These are phyloP conservation scores for Staurois parvus DNA, from an alignment of 2,797 vertebrate genomes.

Conservation along the genomic window DNA sequence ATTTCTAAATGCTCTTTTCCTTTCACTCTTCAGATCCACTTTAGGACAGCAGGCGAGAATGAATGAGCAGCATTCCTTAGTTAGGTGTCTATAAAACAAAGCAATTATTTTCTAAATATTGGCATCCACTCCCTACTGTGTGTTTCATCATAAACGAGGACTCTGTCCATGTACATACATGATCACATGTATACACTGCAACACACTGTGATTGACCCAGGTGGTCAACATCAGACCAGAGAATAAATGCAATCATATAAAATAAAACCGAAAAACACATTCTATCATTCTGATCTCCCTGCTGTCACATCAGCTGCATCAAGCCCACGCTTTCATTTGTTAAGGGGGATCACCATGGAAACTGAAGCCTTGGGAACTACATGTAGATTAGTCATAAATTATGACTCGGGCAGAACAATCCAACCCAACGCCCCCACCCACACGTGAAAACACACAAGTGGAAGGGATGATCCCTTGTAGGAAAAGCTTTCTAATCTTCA, in stretches of 20 bases:
- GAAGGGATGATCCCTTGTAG: slow-evolving; percentile 20
- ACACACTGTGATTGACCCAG: neutral
- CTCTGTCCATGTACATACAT: neutral
- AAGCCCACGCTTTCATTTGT: slow-evolving; percentile 59
- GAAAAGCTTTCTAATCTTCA: slow-evolving; percentile 40
- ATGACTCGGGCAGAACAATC: slow-evolving; percentile 31
- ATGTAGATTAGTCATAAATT: slow-evolving; percentile 56
- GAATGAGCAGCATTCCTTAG: neutral
- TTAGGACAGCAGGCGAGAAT: neutral
- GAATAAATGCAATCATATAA: neutral
- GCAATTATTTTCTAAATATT: neutral
- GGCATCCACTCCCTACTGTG: neutral
- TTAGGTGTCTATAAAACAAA: neutral
- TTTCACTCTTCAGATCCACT: neutral
- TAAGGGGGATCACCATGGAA: slow-evolving; percentile 57
- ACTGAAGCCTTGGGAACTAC: slow-evolving; percentile 58
- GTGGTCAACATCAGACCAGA: neutral
- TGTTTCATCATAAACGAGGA: neutral
- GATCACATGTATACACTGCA: neutral
- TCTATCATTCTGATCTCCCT: slow-evolving; percentile 23
- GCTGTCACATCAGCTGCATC: slow-evolving; percentile 51
- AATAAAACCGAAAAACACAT: neutral
- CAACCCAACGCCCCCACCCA: slow-evolving; percentile 28
- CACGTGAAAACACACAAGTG: slow-evolving; percentile 22
- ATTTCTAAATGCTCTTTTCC: too few species aligned